Evolutionary conservation across 2,888 invertebrate genomes (phyloP).

Genomic region (Platerodrilus igneus): DNA sequence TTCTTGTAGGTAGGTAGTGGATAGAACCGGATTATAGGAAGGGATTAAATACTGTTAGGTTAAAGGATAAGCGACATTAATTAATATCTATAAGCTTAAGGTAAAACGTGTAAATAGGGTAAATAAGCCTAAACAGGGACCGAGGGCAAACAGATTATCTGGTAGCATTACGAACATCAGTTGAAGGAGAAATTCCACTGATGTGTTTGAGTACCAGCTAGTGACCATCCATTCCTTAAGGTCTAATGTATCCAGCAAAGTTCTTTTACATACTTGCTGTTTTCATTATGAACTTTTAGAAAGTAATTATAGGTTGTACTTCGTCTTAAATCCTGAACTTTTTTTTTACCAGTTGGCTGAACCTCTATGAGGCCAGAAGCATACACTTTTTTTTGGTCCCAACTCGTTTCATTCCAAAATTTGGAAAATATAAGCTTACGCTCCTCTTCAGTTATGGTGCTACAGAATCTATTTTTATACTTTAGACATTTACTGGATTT

Average conservation of each 20-base stretch:
- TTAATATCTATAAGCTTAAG: no score
- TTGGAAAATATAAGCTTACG: background rate
- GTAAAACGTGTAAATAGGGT: no score
- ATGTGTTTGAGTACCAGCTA: constrained; percentile 1
- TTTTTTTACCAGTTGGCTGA: background rate
- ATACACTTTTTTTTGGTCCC: constrained; percentile 3
- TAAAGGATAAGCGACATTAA: no score
- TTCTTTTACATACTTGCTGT: constrained; percentile 7
- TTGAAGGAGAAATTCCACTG: background rate
- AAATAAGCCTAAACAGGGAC: no score
- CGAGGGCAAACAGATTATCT: background rate
- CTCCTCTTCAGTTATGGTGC: no score
- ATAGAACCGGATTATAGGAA: no score
- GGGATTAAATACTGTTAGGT: no score
- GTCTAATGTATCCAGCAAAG: background rate
- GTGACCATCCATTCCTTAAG: constrained; percentile 7
- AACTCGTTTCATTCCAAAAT: constrained; percentile 1
- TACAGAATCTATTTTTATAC: no score
- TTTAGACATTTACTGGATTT: no score
- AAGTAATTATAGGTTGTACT: constrained; percentile 2
- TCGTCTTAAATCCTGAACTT: no score
- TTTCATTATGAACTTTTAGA: background rate
- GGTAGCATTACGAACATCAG: no score
- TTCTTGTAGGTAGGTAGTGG: no score
- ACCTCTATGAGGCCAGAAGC: background rate